Percentiles rank a stretch among this genome's conserved stretches.
These are phyloP conservation scores for Poeciliopsis occidentalis DNA, from an alignment of 2,113 vertebrate genomes.

Conservation along the genomic window DNA sequence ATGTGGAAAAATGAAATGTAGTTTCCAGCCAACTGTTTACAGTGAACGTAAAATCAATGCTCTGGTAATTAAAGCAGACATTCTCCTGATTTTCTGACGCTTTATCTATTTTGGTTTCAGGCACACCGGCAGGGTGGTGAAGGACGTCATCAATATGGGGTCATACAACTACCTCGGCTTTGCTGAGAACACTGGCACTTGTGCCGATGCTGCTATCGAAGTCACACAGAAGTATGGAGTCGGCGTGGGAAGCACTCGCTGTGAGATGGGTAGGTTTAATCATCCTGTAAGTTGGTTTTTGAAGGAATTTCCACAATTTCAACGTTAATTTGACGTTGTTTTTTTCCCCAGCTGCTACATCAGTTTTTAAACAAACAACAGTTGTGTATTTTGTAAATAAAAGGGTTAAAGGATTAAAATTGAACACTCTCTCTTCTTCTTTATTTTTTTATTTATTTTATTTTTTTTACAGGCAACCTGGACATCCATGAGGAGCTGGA, in stretches of 20 bases:
- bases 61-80: neutral
- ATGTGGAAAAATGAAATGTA: neutral
- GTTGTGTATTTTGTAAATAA: too few species aligned
- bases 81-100: neutral
- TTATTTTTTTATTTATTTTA: too few species aligned
- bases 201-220: slow-evolving; percentile 84
- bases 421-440: neutral
- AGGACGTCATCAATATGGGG: slow-evolving; percentile 95
- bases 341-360: too few species aligned
- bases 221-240: slow-evolving; percentile 85
- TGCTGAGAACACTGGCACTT: slow-evolving; percentile 87
- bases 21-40: too few species aligned
- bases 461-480: slow-evolving; percentile 83
- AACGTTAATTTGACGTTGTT: too few species aligned
- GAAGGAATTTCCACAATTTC: too few species aligned
- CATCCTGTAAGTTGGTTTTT: too few species aligned
- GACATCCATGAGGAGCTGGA: slow-evolving; percentile 95
- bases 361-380: too few species aligned
- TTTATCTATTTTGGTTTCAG: slow-evolving; percentile 66
- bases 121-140: slow-evolving; percentile 90
- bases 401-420: neutral
- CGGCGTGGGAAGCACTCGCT: slow-evolving; percentile 91
- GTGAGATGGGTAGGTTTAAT: slow-evolving; percentile 88
- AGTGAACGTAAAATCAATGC: too few species aligned
- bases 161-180: slow-evolving; percentile 99